Percentiles rank a stretch among this genome's conserved stretches.
Conservation (phyloP, 2,797 vertebrate species). For the Parauchenoglanis ngamensis region DNA sequence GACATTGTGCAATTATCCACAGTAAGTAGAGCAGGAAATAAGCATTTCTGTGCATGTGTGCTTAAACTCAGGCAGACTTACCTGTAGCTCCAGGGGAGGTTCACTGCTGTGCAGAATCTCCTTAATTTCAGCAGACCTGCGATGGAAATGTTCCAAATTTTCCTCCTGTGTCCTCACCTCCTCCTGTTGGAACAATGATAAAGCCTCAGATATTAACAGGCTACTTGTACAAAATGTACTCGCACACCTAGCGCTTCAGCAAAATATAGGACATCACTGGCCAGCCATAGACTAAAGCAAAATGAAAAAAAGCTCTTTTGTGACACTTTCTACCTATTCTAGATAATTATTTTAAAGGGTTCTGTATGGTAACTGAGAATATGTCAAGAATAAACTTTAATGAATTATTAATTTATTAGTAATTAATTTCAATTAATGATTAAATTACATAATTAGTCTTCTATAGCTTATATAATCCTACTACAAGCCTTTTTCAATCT, state of each 20-base stretch:
- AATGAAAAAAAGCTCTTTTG: not conserved
- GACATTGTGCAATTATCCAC: not conserved
- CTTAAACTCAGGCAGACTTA: constrained; percentile 55
- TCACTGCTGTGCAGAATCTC: constrained; percentile 81
- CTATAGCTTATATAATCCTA: too few species aligned
- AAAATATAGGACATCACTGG: not conserved
- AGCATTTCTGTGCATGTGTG: not conserved
- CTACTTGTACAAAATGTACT: not conserved
- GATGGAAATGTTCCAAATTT: constrained; percentile 77
- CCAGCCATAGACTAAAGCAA: not conserved
- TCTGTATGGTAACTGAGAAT: not conserved
- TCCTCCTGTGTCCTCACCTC: constrained; percentile 80
- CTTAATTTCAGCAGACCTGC: constrained; percentile 80
- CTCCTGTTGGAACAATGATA: constrained; percentile 66
- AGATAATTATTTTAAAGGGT: not conserved
- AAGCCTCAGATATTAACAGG: not conserved
- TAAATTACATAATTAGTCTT: not conserved
- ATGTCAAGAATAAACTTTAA: not conserved
- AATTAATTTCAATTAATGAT: not conserved
- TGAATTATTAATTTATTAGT: too few species aligned
- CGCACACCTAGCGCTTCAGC: not conserved
- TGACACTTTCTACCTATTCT: not conserved
- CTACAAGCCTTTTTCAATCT: not conserved
- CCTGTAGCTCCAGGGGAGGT: constrained; percentile 87
- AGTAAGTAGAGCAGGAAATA: not conserved